Conservation (phyloP, 2,888 invertebrate genomes). For the Ochlodes sylvanus region DNA sequence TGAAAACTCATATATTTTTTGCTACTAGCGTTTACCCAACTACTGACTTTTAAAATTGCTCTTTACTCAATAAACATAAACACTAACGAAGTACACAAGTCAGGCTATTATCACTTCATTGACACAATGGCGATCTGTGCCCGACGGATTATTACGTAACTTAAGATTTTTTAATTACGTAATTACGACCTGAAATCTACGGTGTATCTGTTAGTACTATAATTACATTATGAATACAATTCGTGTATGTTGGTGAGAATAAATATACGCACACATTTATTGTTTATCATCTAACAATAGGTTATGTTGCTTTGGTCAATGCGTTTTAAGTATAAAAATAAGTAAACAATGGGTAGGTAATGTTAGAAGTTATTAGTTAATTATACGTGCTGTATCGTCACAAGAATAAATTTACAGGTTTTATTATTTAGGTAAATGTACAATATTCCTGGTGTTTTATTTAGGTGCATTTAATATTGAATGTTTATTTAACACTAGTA, state of each 20-base stretch:
- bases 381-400: slow-evolving; percentile 26
- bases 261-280: slow-evolving; percentile 26
- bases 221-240: slow-evolving; percentile 23
- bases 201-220: slow-evolving; percentile 12
- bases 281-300: slow-evolving; percentile 27
- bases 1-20: too few species aligned
- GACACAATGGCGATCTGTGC: too few species aligned
- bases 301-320: slow-evolving; percentile 20
- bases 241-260: slow-evolving; percentile 28
- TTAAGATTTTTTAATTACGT: slow-evolving; percentile 10
- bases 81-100: too few species aligned
- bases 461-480: too few species aligned
- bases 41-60: too few species aligned
- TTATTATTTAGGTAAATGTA: background rate
- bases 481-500: too few species aligned
- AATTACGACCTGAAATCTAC: slow-evolving; percentile 21
- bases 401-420: background rate
- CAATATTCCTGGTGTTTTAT: too few species aligned
- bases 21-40: too few species aligned
- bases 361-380: background rate
- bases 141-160: slow-evolving; percentile 3
- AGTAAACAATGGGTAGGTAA: slow-evolving; percentile 23
- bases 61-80: too few species aligned
- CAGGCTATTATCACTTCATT: too few species aligned
- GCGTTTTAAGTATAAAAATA: slow-evolving; percentile 15